These are phyloP conservation scores for Erebia ligea DNA, from an alignment of 2,888 invertebrate genomes.

Conservation along the genomic window DNA sequence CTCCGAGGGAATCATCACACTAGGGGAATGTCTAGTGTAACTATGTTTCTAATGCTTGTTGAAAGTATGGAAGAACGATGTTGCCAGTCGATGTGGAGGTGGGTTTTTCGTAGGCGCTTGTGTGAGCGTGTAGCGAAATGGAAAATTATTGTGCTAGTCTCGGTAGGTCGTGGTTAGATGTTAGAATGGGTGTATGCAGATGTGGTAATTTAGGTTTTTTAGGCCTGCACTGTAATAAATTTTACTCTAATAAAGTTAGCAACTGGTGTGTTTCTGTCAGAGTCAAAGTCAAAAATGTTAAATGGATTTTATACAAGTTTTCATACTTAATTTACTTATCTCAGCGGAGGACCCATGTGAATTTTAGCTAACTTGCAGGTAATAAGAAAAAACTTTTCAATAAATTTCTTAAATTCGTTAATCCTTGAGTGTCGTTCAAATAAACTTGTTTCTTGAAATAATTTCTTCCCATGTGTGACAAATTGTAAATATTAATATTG, in stretches of 20 bases:
- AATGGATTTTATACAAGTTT: too few species aligned
- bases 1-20: conserved; percentile 43
- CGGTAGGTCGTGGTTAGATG: conserved; percentile 48
- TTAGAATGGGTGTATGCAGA: conserved; percentile 37
- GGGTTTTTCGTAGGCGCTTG: conserved; percentile 39
- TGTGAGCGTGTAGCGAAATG: conserved; percentile 58
- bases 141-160: conserved; percentile 55
- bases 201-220: conserved; percentile 38
- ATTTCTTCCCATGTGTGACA: too few species aligned
- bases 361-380: too few species aligned
- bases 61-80: conserved; percentile 25
- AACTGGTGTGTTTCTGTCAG: too few species aligned
- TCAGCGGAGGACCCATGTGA: too few species aligned
- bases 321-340: too few species aligned
- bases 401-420: too few species aligned
- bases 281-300: too few species aligned
- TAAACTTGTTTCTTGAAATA: too few species aligned
- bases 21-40: conserved; percentile 22
- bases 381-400: too few species aligned
- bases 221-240: conserved; percentile 1
- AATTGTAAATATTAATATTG: too few species aligned
- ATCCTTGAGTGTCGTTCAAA: too few species aligned
- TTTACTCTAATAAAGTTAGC: background rate
- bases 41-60: conserved; percentile 18
- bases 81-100: conserved; percentile 41